A percentile compares a stretch with the other conserved stretches of the same genome.
phyloP scores from a whole-genome alignment of 1,140 invertebrate genomes.

The Hesperophylax magnus region DNA sequence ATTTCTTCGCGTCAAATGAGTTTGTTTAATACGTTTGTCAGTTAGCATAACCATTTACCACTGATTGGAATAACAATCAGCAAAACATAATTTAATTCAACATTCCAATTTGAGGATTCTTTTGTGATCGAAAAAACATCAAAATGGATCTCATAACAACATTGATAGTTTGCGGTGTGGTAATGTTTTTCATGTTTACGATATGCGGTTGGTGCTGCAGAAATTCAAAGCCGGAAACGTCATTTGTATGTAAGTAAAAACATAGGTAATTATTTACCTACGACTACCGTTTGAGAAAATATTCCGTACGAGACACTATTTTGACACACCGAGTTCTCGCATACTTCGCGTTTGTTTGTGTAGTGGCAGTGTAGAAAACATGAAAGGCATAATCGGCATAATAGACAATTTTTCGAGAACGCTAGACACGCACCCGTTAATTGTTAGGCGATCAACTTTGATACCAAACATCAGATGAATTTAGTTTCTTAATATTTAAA shows the following conservation, averaged over 20 bases:
- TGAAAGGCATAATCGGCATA: too few species aligned
- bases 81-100: not conserved
- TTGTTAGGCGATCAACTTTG: too few species aligned
- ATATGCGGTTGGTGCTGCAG: conserved; percentile 32
- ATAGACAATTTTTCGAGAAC: too few species aligned
- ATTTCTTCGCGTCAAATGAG: conserved; percentile 12
- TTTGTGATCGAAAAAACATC: not conserved
- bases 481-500: too few species aligned
- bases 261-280: too few species aligned
- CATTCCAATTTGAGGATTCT: not conserved
- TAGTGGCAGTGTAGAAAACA: too few species aligned
- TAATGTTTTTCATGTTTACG: conserved; percentile 24
- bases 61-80: not conserved
- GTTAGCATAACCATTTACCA: not conserved
- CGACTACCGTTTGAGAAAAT: too few species aligned
- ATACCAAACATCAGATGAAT: too few species aligned
- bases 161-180: not conserved
- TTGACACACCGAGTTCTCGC: too few species aligned
- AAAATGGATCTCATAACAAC: conserved; percentile 31
- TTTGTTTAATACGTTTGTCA: conserved; percentile 2
- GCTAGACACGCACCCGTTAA: too few species aligned
- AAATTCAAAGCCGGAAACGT: conserved; percentile 22
- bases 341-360: too few species aligned
- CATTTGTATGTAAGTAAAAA: conserved; percentile 26
- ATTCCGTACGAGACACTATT: too few species aligned